Conservation (phyloP, 2,797 vertebrate genomes). For the Adrianichthys oophorus region DNA sequence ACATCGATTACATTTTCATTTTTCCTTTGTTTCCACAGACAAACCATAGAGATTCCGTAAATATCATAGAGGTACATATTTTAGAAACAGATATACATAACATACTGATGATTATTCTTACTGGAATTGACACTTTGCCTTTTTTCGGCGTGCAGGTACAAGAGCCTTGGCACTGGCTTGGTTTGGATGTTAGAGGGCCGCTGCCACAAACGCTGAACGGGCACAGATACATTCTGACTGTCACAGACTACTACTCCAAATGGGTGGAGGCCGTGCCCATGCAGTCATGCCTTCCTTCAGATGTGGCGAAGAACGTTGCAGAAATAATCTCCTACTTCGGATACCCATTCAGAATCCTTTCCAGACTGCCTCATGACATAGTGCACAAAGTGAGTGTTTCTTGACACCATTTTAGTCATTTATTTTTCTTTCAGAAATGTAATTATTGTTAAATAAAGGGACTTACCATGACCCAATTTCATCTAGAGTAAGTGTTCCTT, state of each 20-base stretch:
- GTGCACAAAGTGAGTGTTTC: slow-evolving; percentile 60
- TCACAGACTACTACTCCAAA: slow-evolving; percentile 71
- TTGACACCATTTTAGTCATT: too few species aligned
- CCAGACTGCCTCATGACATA: slow-evolving; percentile 62
- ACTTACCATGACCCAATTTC: too few species aligned
- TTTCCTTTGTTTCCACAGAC: slow-evolving; percentile 37
- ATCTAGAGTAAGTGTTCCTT: too few species aligned
- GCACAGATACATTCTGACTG: slow-evolving; percentile 65
- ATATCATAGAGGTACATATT: slow-evolving; percentile 53
- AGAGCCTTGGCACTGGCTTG: slow-evolving; percentile 76
- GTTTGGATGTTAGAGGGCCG: slow-evolving; percentile 73
- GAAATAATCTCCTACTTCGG: slow-evolving; percentile 68
- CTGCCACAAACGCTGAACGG: slow-evolving; percentile 58
- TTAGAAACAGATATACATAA: not conserved
- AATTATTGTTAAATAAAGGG: too few species aligned
- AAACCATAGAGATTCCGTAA: slow-evolving; percentile 35
- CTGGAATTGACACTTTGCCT: not conserved
- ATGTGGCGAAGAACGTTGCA: slow-evolving; percentile 47
- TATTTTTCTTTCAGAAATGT: too few species aligned
- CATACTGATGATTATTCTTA: not conserved
- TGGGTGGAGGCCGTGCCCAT: slow-evolving; percentile 74
- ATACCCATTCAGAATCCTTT: slow-evolving; percentile 68
- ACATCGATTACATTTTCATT: slow-evolving; percentile 1
- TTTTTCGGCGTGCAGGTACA: slow-evolving; percentile 54
- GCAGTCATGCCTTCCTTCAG: slow-evolving; percentile 42